Evolutionary conservation across 2,888 invertebrate genomes (phyloP).

Genomic region (Synanthedon tipuliformis): DNA sequence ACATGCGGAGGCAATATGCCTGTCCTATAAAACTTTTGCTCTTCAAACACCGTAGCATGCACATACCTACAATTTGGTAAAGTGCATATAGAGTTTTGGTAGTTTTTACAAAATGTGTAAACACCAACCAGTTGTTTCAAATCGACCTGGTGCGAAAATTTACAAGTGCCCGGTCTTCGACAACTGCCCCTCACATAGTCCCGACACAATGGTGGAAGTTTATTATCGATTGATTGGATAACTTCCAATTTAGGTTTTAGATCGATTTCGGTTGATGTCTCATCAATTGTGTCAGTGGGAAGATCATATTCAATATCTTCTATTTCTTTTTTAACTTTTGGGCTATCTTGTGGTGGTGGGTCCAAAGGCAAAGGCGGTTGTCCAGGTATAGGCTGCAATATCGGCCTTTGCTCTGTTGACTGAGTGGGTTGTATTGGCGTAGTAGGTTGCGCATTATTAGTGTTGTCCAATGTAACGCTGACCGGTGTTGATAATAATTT

Average conservation of each 20-base stretch:
- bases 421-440: slow-evolving; percentile 1
- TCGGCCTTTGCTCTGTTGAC: not conserved
- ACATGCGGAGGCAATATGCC: slow-evolving; percentile 35
- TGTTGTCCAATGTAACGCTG: too few species aligned
- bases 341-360: slow-evolving; percentile 28
- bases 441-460: not conserved
- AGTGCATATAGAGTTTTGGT: slow-evolving; percentile 34
- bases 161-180: slow-evolving; percentile 25
- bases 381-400: slow-evolving; percentile 1
- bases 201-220: slow-evolving; percentile 26
- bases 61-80: slow-evolving; percentile 39
- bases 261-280: not conserved
- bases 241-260: not conserved
- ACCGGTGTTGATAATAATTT: not conserved
- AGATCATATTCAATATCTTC: slow-evolving; percentile 19
- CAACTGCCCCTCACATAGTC: slow-evolving; percentile 43
- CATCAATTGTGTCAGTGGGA: not conserved
- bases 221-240: not conserved
- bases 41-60: slow-evolving; percentile 45
- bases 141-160: slow-evolving; percentile 34
- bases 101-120: slow-evolving; percentile 45
- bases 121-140: slow-evolving; percentile 30
- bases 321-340: slow-evolving; percentile 24
- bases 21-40: slow-evolving; percentile 37
- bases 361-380: slow-evolving; percentile 33